Conservation (phyloP, 2,888 invertebrate species). For the Siphlonurus alternatus region DNA sequence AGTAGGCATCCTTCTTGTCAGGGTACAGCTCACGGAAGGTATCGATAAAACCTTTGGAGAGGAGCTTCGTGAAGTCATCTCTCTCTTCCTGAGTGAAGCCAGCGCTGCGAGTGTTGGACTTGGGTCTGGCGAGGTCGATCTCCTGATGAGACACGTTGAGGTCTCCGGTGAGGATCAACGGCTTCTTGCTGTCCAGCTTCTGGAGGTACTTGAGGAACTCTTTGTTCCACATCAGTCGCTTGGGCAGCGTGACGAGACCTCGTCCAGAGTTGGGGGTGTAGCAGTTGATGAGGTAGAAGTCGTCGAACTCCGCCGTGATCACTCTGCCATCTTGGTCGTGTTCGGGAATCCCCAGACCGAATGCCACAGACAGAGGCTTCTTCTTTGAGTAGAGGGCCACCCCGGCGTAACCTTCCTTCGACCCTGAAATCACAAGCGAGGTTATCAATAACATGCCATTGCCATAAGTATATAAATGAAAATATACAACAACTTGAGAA, state of each 20-base stretch:
- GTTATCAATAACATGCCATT: no score
- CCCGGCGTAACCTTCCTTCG: slow-evolving; percentile 80
- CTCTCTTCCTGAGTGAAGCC: slow-evolving; percentile 94
- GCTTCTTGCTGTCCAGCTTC: slow-evolving; percentile 70
- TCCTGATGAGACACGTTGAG: slow-evolving; percentile 94
- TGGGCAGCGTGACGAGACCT: slow-evolving; percentile 69
- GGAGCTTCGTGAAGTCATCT: slow-evolving; percentile 70
- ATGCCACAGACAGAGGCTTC: slow-evolving; percentile 64
- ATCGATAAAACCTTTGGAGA: slow-evolving; percentile 72
- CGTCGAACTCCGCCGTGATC: slow-evolving; percentile 84
- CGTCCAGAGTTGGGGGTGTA: slow-evolving; percentile 94
- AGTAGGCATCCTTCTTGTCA: slow-evolving; percentile 62
- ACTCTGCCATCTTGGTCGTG: slow-evolving; percentile 65
- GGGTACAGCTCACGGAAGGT: slow-evolving; percentile 78
- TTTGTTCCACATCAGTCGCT: slow-evolving; percentile 80
- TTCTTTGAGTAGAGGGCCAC: slow-evolving; percentile 73
- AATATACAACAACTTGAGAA: no score
- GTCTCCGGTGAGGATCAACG: slow-evolving; percentile 90
- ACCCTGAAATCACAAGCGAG: slow-evolving; percentile 33
- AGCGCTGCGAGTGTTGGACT: slow-evolving; percentile 78
- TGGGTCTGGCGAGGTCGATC: slow-evolving; percentile 91
- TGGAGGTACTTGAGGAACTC: slow-evolving; percentile 62
- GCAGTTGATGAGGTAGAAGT: slow-evolving; percentile 73
- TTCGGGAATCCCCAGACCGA: slow-evolving; percentile 58
- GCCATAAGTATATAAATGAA: no score